Evolutionary conservation across 1,140 invertebrate species (phyloP).

Genomic region (Lasaia peninsularis): DNA sequence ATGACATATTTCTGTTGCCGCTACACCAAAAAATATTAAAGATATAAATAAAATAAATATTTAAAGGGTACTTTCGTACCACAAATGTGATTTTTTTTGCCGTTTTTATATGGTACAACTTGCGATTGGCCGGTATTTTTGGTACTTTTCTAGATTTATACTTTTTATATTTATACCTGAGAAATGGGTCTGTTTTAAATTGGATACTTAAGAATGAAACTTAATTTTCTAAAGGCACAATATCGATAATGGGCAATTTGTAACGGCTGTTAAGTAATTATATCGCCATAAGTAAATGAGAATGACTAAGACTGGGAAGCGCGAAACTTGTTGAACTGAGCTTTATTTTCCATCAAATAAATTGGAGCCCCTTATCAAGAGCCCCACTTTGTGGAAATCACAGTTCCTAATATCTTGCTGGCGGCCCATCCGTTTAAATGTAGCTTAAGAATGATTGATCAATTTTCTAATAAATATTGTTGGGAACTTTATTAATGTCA

Average conservation of each 20-base stretch:
- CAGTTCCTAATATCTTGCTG: slow-evolving; percentile 2
- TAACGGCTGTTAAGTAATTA: not conserved
- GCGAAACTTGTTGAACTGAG: slow-evolving; percentile 1
- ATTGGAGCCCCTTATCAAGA: slow-evolving; percentile 1
- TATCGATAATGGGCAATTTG: not conserved
- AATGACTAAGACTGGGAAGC: not conserved
- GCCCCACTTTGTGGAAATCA: slow-evolving; percentile 2
- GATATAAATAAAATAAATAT: too few species aligned
- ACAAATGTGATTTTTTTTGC: too few species aligned
- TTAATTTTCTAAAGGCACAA: not conserved
- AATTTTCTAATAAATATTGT: not conserved
- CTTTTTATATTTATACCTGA: too few species aligned
- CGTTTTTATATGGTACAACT: too few species aligned
- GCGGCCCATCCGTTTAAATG: not conserved
- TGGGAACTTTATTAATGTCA: not conserved
- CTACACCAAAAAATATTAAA: too few species aligned
- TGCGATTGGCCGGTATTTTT: too few species aligned
- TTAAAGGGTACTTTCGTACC: too few species aligned
- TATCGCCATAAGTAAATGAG: not conserved
- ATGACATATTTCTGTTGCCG: too few species aligned
- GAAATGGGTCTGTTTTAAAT: too few species aligned
- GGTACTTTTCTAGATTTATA: too few species aligned
- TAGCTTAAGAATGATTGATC: not conserved
- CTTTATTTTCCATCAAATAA: not conserved
- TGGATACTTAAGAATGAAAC: not conserved